These are phyloP conservation scores for Criorhina ranunculi DNA, from an alignment of 2,888 invertebrate species.

Conservation along the genomic window DNA sequence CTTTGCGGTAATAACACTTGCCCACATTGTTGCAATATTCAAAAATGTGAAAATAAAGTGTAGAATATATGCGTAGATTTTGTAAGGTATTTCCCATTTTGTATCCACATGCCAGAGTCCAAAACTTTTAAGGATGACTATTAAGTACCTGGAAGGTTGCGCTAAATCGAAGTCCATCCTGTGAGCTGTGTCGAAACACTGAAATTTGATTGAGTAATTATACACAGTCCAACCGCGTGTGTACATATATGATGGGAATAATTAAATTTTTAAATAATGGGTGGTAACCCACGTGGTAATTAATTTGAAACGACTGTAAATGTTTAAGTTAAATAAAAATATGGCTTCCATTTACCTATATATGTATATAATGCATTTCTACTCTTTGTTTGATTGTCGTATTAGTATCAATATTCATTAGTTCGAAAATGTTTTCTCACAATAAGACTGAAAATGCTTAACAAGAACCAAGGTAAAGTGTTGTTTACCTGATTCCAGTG, in stretches of 20 bases:
- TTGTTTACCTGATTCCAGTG: too few relatives aligned
- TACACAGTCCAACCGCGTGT: not conserved
- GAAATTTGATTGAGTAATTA: not conserved
- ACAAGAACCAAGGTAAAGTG: too few relatives aligned
- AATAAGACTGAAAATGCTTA: too few relatives aligned
- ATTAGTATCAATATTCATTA: too few relatives aligned
- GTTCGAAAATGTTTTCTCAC: too few relatives aligned
- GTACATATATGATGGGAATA: not conserved
- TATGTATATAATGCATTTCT: too few relatives aligned
- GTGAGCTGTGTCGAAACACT: constrained; percentile 5
- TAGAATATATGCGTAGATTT: constrained; percentile 60
- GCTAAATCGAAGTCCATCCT: constrained; percentile 48
- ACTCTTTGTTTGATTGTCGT: too few relatives aligned
- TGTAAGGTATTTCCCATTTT: constrained; percentile 18
- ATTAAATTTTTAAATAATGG: constrained; percentile 20
- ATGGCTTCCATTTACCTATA: not conserved
- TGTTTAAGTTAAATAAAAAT: not conserved
- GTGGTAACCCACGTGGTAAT: not conserved
- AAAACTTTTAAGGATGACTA: constrained; percentile 15
- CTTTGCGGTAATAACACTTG: constrained; percentile 78
- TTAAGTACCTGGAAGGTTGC: constrained; percentile 33
- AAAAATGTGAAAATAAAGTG: constrained; percentile 79
- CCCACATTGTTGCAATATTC: constrained; percentile 79
- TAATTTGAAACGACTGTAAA: not conserved
- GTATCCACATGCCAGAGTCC: constrained; percentile 44